Evolutionary conservation across 1,140 invertebrate species (phyloP).

Genomic region (Bradysia coprophila): DNA sequence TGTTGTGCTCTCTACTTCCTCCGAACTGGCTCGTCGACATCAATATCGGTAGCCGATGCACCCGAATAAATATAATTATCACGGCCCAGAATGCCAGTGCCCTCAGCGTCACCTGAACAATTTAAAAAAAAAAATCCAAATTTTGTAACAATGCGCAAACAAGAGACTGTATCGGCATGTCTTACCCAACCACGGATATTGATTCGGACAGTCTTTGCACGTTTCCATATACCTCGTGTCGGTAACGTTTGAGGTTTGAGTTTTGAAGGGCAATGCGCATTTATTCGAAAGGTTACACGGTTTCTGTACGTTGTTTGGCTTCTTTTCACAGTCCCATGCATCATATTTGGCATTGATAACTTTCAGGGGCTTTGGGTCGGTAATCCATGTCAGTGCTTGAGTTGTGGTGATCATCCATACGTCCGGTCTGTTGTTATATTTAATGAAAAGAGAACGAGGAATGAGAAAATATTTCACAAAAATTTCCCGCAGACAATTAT

Average conservation of each 20-base stretch:
- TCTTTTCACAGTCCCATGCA: conserved; percentile 62
- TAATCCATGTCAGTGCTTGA: conserved; percentile 79
- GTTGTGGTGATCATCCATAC: conserved; percentile 84
- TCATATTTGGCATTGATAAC: conserved; percentile 47
- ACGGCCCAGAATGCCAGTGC: conserved; percentile 52
- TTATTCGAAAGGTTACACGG: conserved; percentile 70
- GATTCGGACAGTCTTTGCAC: conserved; percentile 67
- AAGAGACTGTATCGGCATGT: conserved; percentile 16
- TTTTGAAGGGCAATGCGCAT: conserved; percentile 65
- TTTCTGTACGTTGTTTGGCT: conserved; percentile 38
- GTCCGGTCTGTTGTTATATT: conserved; percentile 62
- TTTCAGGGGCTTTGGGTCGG: conserved; percentile 56
- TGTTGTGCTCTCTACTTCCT: no score
- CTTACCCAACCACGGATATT: conserved; percentile 27
- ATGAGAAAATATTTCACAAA: conserved; percentile 4
- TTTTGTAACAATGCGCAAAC: conserved; percentile 58
- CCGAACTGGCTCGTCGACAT: not conserved
- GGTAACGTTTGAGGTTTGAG: conserved; percentile 51
- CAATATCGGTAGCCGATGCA: no score
- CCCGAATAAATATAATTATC: conserved; percentile 61
- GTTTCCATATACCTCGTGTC: conserved; percentile 75
- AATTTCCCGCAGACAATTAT: no score
- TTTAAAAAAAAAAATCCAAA: no score
- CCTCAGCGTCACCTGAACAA: conserved; percentile 71
- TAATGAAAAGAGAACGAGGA: conserved; percentile 13